Percentiles rank a stretch among this genome's conserved stretches.
Evolutionary conservation across 2,113 vertebrate genomes (phyloP).

Genomic region (Nothobranchius furzeri): DNA sequence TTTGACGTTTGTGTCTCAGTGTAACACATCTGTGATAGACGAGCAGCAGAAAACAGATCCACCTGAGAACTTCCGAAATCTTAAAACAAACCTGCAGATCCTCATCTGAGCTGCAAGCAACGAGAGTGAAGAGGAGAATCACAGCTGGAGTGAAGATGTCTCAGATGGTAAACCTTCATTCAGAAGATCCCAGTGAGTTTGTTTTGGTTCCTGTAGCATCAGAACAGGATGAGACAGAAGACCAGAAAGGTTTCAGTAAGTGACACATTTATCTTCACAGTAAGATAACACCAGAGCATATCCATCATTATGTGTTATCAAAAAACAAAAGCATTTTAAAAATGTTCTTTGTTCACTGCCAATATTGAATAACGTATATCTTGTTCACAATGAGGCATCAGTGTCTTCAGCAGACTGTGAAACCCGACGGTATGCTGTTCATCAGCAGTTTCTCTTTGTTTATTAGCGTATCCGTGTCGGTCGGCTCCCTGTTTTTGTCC

Average conservation of each 20-base stretch:
- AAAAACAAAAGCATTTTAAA: too few species aligned
- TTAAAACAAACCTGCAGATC: neutral
- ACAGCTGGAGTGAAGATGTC: neutral
- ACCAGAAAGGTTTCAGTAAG: neutral
- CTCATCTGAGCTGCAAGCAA: neutral
- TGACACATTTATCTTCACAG: neutral
- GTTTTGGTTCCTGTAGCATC: neutral
- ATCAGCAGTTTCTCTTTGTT: too few species aligned
- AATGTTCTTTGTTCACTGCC: too few species aligned
- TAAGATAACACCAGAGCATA: too few species aligned
- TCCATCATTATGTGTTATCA: too few species aligned
- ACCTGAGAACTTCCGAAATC: neutral
- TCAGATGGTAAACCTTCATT: neutral
- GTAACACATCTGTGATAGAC: neutral
- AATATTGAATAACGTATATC: too few species aligned
- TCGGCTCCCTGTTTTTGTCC: too few species aligned
- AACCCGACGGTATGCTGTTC: too few species aligned
- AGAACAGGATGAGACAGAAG: neutral
- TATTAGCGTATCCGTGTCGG: too few species aligned
- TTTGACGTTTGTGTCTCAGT: neutral
- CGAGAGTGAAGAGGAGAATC: neutral
- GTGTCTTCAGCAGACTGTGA: too few species aligned
- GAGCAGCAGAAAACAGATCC: neutral
- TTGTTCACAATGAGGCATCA: too few species aligned
- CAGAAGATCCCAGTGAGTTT: neutral